Base-by-base conservation (phyloP, 2,888 invertebrate species). In the Troglohyphantes excavatus region DNA sequence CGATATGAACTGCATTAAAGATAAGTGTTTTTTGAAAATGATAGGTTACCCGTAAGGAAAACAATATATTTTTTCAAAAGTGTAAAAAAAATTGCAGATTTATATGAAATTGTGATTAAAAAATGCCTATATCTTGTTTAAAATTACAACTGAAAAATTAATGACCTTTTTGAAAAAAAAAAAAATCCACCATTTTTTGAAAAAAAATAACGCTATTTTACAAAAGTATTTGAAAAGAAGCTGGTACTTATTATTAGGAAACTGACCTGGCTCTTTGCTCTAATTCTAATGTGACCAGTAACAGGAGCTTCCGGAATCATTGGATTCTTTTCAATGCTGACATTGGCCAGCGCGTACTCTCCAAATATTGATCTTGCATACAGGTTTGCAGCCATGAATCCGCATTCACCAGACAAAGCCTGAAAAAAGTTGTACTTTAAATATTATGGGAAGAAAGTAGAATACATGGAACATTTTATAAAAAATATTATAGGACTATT, bases 311-410 rank as follows among this genome's bases (percentile, higher is more conserved):
- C 96, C 43, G 97, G 96, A 53, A 91, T 46, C 26, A 90, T 33
- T 2, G 91, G 90, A 21, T 94, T 93, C 93, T 97, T 98, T 94
- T 99, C 99, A 93, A 99, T 98, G 94, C 98, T 99, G 92, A 99
- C 95, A 95, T 99, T 99, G 91, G 99, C 99, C 92, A 99, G 95
- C 2, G 99, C 99, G 94, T 99, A 99, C 94, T 99, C 99, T 13
- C 99, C 99, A 94, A 98, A 98, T 93, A 99, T 98, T 6, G 98
- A 98, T 92, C 98, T 96, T 67, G 99, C 99, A 94, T 99, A 99
- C 95, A 99, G 96, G 94, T 99, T 99, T 67, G 99, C 99, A 6
- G 99, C 99, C 97, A 99, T 98, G 94, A 99, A 99, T 6, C 99
- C 99, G 94, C 99, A 99, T 92, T 99, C 98, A 0, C 99, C 99